These are phyloP conservation scores for Pardosa pseudoannulata DNA, from an alignment of 2,888 invertebrate genomes.

Conservation along the genomic window DNA sequence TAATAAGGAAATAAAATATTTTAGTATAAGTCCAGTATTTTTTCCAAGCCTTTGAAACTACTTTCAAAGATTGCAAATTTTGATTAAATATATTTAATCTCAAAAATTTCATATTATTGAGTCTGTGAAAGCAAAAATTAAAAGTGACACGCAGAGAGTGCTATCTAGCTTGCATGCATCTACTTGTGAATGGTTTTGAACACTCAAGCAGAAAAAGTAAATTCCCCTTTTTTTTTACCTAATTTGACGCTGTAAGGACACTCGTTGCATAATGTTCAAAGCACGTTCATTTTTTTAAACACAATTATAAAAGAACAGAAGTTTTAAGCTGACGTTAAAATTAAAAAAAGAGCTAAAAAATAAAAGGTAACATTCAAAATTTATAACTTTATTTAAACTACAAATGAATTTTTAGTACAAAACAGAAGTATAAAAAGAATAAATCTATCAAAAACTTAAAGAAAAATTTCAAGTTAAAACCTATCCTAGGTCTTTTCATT, in stretches of 20 bases:
- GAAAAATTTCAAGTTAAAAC: conserved; percentile 24
- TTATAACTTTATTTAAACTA: not conserved
- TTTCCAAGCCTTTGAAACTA: no score
- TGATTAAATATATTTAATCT: no score
- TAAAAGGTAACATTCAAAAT: not conserved
- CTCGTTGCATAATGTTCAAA: not conserved
- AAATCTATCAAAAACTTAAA: conserved; percentile 10
- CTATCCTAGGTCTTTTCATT: conserved; percentile 50
- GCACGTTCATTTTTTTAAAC: not conserved
- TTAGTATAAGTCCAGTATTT: no score
- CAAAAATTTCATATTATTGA: not conserved
- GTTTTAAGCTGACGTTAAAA: not conserved
- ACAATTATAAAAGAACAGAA: not conserved
- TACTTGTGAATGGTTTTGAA: not conserved
- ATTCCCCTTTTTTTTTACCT: not conserved
- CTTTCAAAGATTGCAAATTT: no score
- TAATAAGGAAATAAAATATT: no score
- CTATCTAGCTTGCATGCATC: not conserved
- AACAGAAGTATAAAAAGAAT: not conserved
- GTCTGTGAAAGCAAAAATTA: not conserved
- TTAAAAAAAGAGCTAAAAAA: not conserved
- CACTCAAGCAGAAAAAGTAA: not conserved
- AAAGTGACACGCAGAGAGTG: not conserved
- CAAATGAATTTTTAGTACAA: no score
- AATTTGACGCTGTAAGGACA: not conserved